Evolutionary conservation across 2,888 invertebrate genomes (phyloP).

Genomic region (Hemicrepidius hirtus): DNA sequence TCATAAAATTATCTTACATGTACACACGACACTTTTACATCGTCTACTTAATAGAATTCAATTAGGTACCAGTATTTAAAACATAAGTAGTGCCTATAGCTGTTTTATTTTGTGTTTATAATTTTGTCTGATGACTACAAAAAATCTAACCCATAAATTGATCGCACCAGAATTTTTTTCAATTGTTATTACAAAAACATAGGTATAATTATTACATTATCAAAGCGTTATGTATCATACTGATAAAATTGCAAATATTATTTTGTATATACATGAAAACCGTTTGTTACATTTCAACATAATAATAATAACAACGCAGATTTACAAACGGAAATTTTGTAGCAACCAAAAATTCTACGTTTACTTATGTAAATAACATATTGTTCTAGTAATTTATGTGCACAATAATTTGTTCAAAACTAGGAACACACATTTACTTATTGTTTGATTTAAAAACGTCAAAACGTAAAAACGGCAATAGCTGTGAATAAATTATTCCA

Average conservation of each 20-base stretch:
- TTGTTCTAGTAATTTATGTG: slow-evolving; percentile 38
- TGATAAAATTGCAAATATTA: slow-evolving; percentile 42
- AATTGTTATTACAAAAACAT: slow-evolving; percentile 32
- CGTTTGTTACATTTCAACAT: neutral
- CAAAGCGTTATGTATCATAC: slow-evolving; percentile 27
- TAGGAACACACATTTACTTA: too few species aligned
- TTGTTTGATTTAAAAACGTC: too few species aligned
- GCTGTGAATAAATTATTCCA: too few species aligned
- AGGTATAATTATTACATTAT: slow-evolving; percentile 29
- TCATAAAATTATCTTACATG: slow-evolving; percentile 71
- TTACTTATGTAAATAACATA: slow-evolving; percentile 39
- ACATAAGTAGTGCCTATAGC: slow-evolving; percentile 43
- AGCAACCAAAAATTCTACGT: slow-evolving; percentile 25
- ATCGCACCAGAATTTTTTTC: neutral
- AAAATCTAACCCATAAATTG: slow-evolving; percentile 12
- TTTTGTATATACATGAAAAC: slow-evolving; percentile 37
- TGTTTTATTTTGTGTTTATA: slow-evolving; percentile 16
- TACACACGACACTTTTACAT: slow-evolving; percentile 68
- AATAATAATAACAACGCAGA: neutral
- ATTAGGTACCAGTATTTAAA: slow-evolving; percentile 48
- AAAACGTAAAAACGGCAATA: too few species aligned
- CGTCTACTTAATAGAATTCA: slow-evolving; percentile 48
- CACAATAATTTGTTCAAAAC: neutral
- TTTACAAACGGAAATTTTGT: slow-evolving; percentile 16
- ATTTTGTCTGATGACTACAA: slow-evolving; percentile 31